Conservation (phyloP, 1,140 invertebrate species). For the Steinernema feltiae region DNA sequence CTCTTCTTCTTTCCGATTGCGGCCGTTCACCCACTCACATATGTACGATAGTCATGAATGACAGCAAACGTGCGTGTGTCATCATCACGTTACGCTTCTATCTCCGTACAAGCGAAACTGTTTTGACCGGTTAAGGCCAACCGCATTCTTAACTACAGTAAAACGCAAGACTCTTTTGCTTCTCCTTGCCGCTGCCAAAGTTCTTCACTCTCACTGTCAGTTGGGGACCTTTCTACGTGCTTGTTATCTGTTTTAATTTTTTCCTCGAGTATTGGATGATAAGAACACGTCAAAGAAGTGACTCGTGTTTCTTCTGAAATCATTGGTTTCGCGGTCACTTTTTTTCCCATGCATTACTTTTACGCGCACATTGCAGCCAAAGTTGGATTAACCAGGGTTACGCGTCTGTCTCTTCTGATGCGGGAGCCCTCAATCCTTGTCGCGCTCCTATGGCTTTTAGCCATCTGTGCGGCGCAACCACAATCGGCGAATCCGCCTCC, state of each 20-base stretch:
- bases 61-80: background rate
- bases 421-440: background rate
- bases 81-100: no score
- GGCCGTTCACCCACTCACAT: background rate
- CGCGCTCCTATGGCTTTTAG: background rate
- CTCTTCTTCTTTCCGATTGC: no score
- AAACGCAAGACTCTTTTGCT: no score
- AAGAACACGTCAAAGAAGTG: no score
- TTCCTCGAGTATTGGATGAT: no score
- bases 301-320: background rate
- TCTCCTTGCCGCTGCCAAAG: no score
- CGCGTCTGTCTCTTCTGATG: background rate
- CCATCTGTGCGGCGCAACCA: background rate
- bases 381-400: background rate
- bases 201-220: no score
- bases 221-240: no score
- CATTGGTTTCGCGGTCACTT: background rate
- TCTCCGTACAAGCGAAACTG: background rate
- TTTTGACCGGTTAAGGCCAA: slow-evolving; percentile 13
- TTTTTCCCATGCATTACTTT: background rate
- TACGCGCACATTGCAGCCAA: background rate
- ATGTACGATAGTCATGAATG: background rate
- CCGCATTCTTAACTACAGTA: background rate
- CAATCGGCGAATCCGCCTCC: background rate
- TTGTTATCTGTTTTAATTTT: background rate